phyloP scores from a whole-genome alignment of 2,797 vertebrate species.

The Hoplostethus atlanticus region DNA sequence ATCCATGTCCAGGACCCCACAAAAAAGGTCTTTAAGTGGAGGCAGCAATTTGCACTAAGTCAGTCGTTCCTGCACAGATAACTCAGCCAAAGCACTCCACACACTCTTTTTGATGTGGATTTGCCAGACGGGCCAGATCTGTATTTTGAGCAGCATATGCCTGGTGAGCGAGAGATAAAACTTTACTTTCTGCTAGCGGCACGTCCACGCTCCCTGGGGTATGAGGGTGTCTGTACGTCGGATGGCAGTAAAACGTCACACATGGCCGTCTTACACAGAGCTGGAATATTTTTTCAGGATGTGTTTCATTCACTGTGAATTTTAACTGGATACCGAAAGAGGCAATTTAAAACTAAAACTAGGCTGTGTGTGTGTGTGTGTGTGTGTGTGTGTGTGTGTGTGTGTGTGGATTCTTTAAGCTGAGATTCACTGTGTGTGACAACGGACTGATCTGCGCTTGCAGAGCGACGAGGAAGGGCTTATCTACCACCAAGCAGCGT shows the following conservation, averaged over 20 bases:
- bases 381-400: slow-evolving; percentile 7
- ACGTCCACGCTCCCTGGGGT: too few species aligned
- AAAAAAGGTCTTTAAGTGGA: slow-evolving; percentile 11
- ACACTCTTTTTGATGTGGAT: neutral
- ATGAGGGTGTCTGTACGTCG: neutral
- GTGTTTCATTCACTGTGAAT: slow-evolving; percentile 17
- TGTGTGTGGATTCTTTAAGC: slow-evolving; percentile 10
- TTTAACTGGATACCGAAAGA: slow-evolving; percentile 20
- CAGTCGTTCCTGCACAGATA: neutral
- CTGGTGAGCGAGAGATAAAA: too few species aligned
- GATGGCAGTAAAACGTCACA: neutral
- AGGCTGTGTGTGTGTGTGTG: slow-evolving; percentile 3
- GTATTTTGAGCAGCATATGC: neutral
- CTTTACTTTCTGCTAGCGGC: too few species aligned
- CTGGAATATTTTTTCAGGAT: neutral
- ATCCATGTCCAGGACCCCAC: neutral
- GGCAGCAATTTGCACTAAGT: neutral
- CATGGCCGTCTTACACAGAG: neutral
- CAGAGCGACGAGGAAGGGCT: slow-evolving; percentile 9
- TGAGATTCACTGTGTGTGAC: slow-evolving; percentile 25
- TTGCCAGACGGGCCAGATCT: neutral
- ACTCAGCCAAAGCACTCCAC: neutral
- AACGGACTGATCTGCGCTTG: slow-evolving; percentile 43
- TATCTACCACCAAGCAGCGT: slow-evolving; percentile 36
- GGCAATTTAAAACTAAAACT: slow-evolving; percentile 7